A percentile compares a stretch with the other conserved stretches of the same genome.
Evolutionary conservation across 2,888 invertebrate species (phyloP).

Genomic region (Brenthis ino): DNA sequence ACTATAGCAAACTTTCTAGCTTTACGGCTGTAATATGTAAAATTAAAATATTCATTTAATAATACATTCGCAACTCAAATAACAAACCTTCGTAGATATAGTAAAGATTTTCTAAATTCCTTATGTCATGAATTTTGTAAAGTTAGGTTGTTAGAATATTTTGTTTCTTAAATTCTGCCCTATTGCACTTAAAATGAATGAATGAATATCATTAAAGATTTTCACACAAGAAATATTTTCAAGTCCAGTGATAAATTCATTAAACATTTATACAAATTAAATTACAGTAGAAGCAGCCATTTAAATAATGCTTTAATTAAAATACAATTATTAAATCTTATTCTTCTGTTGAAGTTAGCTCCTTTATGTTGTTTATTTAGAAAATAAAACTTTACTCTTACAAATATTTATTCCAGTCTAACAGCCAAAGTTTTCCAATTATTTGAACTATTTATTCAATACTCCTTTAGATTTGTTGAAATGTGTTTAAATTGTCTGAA

Average conservation of each 20-base stretch:
- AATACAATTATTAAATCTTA: slow-evolving; percentile 24
- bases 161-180: too few relatives aligned
- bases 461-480: slow-evolving; percentile 11
- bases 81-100: not conserved
- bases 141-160: too few relatives aligned
- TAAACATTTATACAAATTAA: not conserved
- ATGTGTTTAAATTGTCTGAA: not conserved
- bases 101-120: too few relatives aligned
- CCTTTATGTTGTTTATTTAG: slow-evolving; percentile 28
- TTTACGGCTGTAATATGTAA: not conserved
- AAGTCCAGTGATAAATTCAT: too few relatives aligned
- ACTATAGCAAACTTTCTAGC: not conserved
- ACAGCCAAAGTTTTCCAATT: slow-evolving; percentile 34
- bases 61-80: not conserved
- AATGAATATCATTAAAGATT: too few relatives aligned
- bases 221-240: too few relatives aligned
- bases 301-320: slow-evolving; percentile 19
- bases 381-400: slow-evolving; percentile 20
- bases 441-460: slow-evolving; percentile 23
- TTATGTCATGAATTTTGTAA: too few relatives aligned
- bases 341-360: slow-evolving; percentile 23
- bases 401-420: slow-evolving; percentile 28
- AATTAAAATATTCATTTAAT: not conserved
- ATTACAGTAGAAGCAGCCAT: not conserved
- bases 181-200: too few relatives aligned